Evolutionary conservation across 2,888 invertebrate species (phyloP).

Genomic region (Leucania comma): DNA sequence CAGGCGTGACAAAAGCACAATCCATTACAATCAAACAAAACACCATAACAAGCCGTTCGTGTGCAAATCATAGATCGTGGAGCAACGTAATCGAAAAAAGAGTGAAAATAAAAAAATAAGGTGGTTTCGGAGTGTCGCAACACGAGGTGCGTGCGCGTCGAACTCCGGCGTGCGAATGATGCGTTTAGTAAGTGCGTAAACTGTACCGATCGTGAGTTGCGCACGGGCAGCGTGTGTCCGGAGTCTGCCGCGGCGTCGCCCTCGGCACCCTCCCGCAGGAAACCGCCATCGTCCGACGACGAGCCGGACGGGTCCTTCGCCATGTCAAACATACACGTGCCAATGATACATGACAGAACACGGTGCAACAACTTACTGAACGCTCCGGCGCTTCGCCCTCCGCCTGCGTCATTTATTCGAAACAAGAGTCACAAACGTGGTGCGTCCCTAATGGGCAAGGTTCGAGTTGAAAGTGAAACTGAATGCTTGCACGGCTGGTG

Average conservation of each 20-base stretch:
- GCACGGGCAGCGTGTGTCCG: slow-evolving; percentile 90
- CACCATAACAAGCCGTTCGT: slow-evolving; percentile 84
- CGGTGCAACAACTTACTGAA: slow-evolving; percentile 77
- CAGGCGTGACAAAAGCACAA: slow-evolving; percentile 78
- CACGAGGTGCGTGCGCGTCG: slow-evolving; percentile 61
- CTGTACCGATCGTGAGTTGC: slow-evolving; percentile 89
- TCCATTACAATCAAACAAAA: slow-evolving; percentile 73
- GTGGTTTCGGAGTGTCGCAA: slow-evolving; percentile 60
- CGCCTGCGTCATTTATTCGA: slow-evolving; percentile 67
- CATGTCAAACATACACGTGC: slow-evolving; percentile 83
- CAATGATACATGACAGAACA: slow-evolving; percentile 77
- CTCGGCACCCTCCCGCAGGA: slow-evolving; percentile 84
- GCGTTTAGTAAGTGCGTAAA: slow-evolving; percentile 72
- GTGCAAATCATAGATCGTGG: slow-evolving; percentile 87
- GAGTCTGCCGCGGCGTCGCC: slow-evolving; percentile 79
- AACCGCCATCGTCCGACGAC: slow-evolving; percentile 90
- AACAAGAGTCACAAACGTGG: slow-evolving; percentile 67
- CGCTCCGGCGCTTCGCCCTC: slow-evolving; percentile 65
- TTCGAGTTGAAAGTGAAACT: slow-evolving; percentile 83
- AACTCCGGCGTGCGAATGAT: slow-evolving; percentile 74
- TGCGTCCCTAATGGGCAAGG: slow-evolving; percentile 78
- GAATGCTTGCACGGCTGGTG: slow-evolving; percentile 76
- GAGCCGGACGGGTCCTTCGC: slow-evolving; percentile 89
- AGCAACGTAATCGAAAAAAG: slow-evolving; percentile 81
- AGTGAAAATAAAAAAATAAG: slow-evolving; percentile 68